These are phyloP conservation scores for Hippasteria phrygiana DNA, from an alignment of 53 echinoderm and acorn worm species.

Conservation along the genomic window DNA sequence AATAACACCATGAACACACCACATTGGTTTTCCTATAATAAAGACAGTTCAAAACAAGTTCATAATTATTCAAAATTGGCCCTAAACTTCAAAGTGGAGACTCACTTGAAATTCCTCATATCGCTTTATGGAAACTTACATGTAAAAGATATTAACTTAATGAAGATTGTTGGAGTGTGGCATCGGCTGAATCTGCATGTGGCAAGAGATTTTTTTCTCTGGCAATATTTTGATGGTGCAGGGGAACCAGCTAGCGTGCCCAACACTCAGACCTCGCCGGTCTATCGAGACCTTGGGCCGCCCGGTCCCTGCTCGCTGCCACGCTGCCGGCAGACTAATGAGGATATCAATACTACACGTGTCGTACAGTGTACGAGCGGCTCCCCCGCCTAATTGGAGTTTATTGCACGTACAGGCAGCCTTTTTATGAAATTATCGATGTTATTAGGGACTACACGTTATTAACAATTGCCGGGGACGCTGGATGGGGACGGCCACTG, in stretches of 20 bases:
- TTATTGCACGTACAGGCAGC: constrained; percentile 33
- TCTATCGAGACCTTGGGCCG: constrained; percentile 20
- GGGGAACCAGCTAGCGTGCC: background rate
- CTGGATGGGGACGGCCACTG: background rate
- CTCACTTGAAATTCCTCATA: too few species aligned
- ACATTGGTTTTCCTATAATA: too few species aligned
- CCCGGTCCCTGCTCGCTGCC: background rate
- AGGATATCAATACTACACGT: constrained; percentile 42
- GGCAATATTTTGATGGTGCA: background rate
- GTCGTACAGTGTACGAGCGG: background rate
- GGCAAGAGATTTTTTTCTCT: background rate
- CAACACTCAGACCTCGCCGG: background rate
- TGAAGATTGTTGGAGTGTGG: too few species aligned
- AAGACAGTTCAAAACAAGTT: too few species aligned
- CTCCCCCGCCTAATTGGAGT: constrained; percentile 34
- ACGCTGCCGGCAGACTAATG: constrained; percentile 15
- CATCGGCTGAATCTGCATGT: background rate
- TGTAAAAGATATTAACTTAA: too few species aligned
- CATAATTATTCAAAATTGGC: too few species aligned
- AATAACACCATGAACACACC: too few species aligned
- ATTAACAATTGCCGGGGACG: constrained; percentile 40
- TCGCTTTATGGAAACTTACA: too few species aligned
- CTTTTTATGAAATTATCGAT: constrained; percentile 45
- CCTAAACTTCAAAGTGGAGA: too few species aligned
- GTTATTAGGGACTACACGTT: constrained; percentile 32